phyloP scores from a whole-genome alignment of 1,140 invertebrate species.

The Pogonomyrmex californicus region DNA sequence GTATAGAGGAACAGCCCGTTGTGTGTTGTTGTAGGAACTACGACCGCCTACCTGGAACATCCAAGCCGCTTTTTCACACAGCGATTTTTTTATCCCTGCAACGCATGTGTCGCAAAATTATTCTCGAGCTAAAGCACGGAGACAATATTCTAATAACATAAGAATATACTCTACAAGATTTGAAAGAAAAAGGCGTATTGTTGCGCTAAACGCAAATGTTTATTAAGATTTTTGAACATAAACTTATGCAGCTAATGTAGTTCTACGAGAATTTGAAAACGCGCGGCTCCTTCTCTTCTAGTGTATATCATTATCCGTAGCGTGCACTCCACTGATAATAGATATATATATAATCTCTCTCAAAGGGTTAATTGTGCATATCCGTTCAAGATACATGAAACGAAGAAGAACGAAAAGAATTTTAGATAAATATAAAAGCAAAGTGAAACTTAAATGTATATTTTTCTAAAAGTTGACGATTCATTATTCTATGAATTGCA shows the following conservation, averaged over 20 bases:
- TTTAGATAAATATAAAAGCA: not conserved
- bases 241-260: not conserved
- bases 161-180: conserved; percentile 66
- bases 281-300: not conserved
- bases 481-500: not conserved
- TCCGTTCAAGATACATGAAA: not conserved
- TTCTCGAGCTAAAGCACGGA: conserved; percentile 34
- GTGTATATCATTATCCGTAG: not conserved
- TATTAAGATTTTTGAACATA: not conserved
- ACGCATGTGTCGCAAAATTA: conserved; percentile 28
- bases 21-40: conserved; percentile 28
- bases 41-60: conserved; percentile 74
- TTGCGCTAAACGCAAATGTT: not conserved
- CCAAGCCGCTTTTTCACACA: conserved; percentile 66
- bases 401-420: not conserved
- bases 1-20: conserved; percentile 1
- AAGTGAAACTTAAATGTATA: conserved; percentile 10
- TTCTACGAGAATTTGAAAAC: not conserved
- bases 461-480: not conserved
- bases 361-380: conserved; percentile 16
- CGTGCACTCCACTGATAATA: not conserved
- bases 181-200: not conserved
- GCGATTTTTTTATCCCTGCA: conserved; percentile 14
- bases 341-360: not conserved
- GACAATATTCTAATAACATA: conserved; percentile 51